These are phyloP conservation scores for Acomys russatus DNA, from an alignment of 2,797 vertebrate genomes.

Conservation along the genomic window DNA sequence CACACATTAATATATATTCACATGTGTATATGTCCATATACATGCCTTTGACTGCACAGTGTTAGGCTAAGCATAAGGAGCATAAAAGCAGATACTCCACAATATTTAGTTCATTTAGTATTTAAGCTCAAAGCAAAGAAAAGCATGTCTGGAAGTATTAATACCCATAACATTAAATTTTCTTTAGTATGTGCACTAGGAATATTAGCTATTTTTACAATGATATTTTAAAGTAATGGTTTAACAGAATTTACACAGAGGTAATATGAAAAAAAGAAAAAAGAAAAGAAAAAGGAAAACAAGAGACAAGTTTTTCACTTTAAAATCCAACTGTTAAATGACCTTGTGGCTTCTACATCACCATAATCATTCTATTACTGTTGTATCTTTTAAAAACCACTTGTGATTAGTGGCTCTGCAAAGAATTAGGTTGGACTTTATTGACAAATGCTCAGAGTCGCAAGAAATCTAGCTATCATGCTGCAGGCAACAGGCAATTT, in stretches of 20 bases:
- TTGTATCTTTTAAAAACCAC: not conserved
- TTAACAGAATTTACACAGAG: constrained; percentile 9
- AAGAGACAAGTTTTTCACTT: not conserved
- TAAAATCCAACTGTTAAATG: constrained; percentile 35
- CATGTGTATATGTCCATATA: not conserved
- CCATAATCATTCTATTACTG: not conserved
- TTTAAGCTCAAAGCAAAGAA: constrained; percentile 13
- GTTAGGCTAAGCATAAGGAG: not conserved
- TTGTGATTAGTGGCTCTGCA: not conserved
- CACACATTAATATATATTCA: not conserved
- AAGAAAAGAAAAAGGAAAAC: not conserved
- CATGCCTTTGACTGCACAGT: not conserved
- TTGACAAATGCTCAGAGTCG: not conserved
- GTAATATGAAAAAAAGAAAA: not conserved
- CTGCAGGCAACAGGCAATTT: not conserved
- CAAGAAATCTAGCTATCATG: not conserved
- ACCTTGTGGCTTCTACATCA: not conserved
- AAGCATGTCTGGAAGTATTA: constrained; percentile 40
- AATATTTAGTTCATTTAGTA: constrained; percentile 40
- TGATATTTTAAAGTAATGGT: constrained; percentile 35
- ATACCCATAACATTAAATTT: not conserved
- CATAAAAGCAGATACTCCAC: not conserved
- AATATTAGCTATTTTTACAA: not conserved
- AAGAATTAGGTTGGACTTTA: not conserved
- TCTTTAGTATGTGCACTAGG: not conserved